Evolutionary conservation across 2,888 invertebrate genomes (phyloP).

Genomic region (Seladonia tumulorum): DNA sequence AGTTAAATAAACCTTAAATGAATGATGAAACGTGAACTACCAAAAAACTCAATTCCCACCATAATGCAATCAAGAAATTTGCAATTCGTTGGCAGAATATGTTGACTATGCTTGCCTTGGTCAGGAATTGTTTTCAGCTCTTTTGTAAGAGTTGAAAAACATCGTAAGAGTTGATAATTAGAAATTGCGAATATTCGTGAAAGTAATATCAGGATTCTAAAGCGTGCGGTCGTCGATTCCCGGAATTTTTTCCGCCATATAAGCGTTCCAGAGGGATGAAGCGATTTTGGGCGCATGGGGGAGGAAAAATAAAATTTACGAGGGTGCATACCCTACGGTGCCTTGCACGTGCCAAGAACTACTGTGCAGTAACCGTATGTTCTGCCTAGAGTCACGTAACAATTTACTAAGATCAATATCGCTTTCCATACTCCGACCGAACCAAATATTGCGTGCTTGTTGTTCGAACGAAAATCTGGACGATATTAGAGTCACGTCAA

Average conservation of each 20-base stretch:
- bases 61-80: no score
- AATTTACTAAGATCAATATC: conserved; percentile 18
- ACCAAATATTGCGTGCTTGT: not conserved
- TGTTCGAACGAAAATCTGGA: conserved; percentile 2
- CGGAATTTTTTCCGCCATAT: not conserved
- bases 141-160: no score
- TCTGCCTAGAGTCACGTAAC: conserved; percentile 19
- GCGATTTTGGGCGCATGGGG: not conserved
- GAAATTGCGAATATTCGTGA: not conserved
- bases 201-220: not conserved
- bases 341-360: conserved; percentile 18
- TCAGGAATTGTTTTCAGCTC: no score
- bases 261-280: conserved; percentile 9
- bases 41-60: no score
- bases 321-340: conserved; percentile 12
- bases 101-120: no score
- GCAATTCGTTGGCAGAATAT: no score
- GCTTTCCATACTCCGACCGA: not conserved
- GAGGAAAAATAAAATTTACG: conserved; percentile 16
- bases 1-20: no score
- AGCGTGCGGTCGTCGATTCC: not conserved
- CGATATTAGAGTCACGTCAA: not conserved
- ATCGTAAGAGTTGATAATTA: not conserved
- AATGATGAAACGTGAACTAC: no score
- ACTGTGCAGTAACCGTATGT: conserved; percentile 15